Base-by-base conservation (phyloP, 1,140 invertebrate species). In the Doryteuthis pealeii region DNA sequence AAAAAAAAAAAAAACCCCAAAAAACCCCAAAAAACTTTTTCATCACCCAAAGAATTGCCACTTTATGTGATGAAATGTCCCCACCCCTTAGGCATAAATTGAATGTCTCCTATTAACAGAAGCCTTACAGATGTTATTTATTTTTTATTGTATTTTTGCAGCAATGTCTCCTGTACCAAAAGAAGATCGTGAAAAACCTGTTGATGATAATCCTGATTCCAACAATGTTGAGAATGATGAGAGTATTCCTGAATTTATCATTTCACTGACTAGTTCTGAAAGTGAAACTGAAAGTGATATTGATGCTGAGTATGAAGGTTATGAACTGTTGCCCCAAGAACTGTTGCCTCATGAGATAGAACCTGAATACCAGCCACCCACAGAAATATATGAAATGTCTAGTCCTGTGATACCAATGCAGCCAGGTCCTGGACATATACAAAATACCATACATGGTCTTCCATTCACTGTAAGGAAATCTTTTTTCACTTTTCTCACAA, bases 311-410 rank as follows among this genome's bases (percentile, higher is more conserved):
- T 28, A 31, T 15, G 71, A 54, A 49, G 74, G 74, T 10, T 80
- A 80, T 69, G 32, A 74, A 62, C 66, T 75, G 69, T 62, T 80
- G 30, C 75, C 78, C 15, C 78, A 80, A 65, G 73, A 78, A 1
- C 71, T 74, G 30, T 71, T 72, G 1, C 66, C 66, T 30, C 54
- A 43, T 10, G 58, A 35, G n/a, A n/a, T n/a, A n/a, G n/a, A n/a
- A n/a, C n/a, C n/a, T n/a, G n/a, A n/a, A n/a, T 43, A 26, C 6
- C 45, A 26, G 32, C 58, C n/a, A 30, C 45, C 32, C 15, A 33
- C 5, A 26, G 33, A 65, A 22, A 40, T 28, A 49, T 72, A 33
- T 66, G 69, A 32, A 43, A 10, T 5, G 4, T 5, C 35, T 40
- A 10, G 35, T n/a, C n/a, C n/a, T n/a, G n/a, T n/a, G n/a, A n/a